Evolutionary conservation across 2,797 vertebrate species (phyloP), one percentile per base, ranked within the genome.

Genomic region (Sebastes umbrosus): DNA sequence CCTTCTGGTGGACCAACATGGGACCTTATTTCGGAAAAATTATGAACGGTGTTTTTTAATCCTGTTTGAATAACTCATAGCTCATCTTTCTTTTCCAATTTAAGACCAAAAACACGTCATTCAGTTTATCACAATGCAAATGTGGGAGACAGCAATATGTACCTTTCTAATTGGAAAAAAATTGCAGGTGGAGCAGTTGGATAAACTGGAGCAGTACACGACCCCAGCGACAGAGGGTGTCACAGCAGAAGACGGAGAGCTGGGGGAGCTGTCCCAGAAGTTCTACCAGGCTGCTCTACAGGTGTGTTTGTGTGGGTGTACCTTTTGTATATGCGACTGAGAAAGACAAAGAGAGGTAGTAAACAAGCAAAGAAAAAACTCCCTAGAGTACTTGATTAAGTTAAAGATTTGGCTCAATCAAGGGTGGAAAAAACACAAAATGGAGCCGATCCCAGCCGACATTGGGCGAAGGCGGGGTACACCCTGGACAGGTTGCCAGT

Each of bases 271-370:
- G 20, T 97, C 97, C 0, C 94, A 98, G 57, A 96, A 96, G 75
- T 98, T 99, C 85, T 98, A 99, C 77, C 97, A 98, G 84, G 96
- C 97, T 1, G 97, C 98, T 1, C 93, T 98, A 5, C 97, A 99
- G 96, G 98, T 99, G 73, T 52, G 93, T 86, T n/a, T 50, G 9
- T 50, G 27, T 68, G 25, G 14, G 12, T 80, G 69, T 71, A 13
- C 3, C 14, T 20, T 24, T 14, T 79, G 68, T 69, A 2, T 78
- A 46, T 46, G 43, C 16, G 3, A 46, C 43, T 46, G 54, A 24
- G 54, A 31, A 31, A 18, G 16, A 62, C 16, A 32, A 32, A 20
- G 27, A n/a, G 22, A 24, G 32, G 2, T 10, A 16, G 7, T 57
- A 57, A 57, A 57, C 24, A 8, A 22, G 43, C 43, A n/a, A 36